Base-by-base conservation (phyloP, 2,113 vertebrate genomes). In the Marcusenius ussheri region DNA sequence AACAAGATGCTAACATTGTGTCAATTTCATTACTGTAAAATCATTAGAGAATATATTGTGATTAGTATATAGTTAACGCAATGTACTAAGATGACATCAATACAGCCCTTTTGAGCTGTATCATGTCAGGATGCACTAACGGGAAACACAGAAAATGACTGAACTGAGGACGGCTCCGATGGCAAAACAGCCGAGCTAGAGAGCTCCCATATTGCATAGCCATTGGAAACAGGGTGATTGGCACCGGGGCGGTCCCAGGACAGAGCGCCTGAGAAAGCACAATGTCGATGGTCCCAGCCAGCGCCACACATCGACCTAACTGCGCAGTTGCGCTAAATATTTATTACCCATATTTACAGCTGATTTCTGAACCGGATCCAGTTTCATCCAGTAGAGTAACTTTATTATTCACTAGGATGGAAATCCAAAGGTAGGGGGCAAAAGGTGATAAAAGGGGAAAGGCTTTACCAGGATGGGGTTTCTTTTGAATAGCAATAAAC, bases 241-340 rank as follows among this genome's bases (percentile, higher is more conserved):
- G n/a, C 27, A 19, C 17, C 15, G 15, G 27, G 27, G 6, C 31
- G 35, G 27, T 35, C 6, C 83, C 42, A 27, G 83, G 42, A 3
- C 2, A 31, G 46, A 13, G 5, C 47, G 27, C 19, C 39, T 45
- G 89, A 84, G 77, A 58, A 85, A 21, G 24, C 42, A 50, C 50
- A 27, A 50, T 53, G 21, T 19, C 45, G 49, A 53, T 88, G 8
- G 21, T 27, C 31, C 31, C 74, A 45, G 27, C 53, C 19, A 31
- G 21, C 83, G 80, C 83, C 58, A 8, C 45, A 62, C 15, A 50
- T 83, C 27, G 77, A 62, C 89, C 53, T 88, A 85, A 89, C 80
- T 90, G 88, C 77, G 24, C 89, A 85, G 83, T 2, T 62, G 49
- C 90, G 91, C 91, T 35, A 91, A 92, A 91, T 91, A 92, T 91